These are phyloP conservation scores for Acanthoscelides obtectus DNA, from an alignment of 2,888 invertebrate species.

Conservation along the genomic window DNA sequence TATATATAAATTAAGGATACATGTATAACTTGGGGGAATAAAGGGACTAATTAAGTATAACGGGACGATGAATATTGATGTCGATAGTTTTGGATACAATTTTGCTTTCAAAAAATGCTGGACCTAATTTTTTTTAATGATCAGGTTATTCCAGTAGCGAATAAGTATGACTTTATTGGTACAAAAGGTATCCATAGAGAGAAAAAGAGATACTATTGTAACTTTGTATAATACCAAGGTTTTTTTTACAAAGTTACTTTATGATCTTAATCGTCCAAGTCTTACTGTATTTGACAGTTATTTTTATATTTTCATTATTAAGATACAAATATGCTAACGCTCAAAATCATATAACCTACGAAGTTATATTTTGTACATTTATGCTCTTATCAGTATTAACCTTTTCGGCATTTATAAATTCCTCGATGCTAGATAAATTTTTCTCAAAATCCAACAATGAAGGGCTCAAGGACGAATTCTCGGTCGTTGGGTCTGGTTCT, in stretches of 20 bases:
- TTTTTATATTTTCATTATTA: not conserved
- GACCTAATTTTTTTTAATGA: too few relatives aligned
- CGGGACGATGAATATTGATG: not conserved
- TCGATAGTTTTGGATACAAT: not conserved
- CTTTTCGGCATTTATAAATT: conserved; percentile 34
- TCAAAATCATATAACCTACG: not conserved
- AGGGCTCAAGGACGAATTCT: conserved; percentile 25
- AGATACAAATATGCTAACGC: not conserved
- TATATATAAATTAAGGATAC: not conserved
- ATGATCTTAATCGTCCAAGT: too few relatives aligned
- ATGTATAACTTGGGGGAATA: not conserved
- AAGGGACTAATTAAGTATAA: not conserved
- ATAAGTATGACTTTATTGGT: too few relatives aligned
- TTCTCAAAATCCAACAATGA: conserved; percentile 30
- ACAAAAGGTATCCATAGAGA: too few relatives aligned
- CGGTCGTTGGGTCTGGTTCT: conserved; percentile 16
- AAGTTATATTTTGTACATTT: not conserved
- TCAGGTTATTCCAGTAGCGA: too few relatives aligned
- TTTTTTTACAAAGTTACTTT: too few relatives aligned
- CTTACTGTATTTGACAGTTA: not conserved
- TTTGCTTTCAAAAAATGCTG: too few relatives aligned
- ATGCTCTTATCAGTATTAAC: conserved; percentile 21
- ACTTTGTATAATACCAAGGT: too few relatives aligned
- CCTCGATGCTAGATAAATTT: conserved; percentile 26
- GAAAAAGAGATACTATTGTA: too few relatives aligned